Evolutionary conservation across 1,140 invertebrate genomes (phyloP).

Genomic region (Aplysia californica): DNA sequence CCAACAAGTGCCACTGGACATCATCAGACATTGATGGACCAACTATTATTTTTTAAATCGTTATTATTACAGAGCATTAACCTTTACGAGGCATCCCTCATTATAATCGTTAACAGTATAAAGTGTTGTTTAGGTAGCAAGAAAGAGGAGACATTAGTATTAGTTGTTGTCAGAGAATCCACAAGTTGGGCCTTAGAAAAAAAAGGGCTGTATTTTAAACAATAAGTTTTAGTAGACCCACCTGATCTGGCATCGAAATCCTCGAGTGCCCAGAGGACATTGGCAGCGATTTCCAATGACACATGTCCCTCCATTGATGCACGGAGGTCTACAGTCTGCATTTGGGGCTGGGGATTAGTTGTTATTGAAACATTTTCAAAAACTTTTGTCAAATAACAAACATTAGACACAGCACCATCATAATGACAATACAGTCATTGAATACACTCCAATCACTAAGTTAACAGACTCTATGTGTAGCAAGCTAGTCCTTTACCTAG

Average conservation of each 20-base stretch:
- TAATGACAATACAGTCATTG: neutral
- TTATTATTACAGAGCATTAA: neutral
- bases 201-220: neutral
- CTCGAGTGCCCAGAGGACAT: slow-evolving; percentile 34
- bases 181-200: neutral
- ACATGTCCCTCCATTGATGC: slow-evolving; percentile 37
- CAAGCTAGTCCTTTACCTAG: too few species aligned
- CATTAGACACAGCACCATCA: too few species aligned
- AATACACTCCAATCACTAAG: neutral
- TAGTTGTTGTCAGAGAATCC: neutral
- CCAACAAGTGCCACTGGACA: too few species aligned
- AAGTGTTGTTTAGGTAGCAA: neutral
- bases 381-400: too few species aligned
- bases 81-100: neutral
- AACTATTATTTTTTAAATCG: too few species aligned
- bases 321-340: slow-evolving; percentile 24
- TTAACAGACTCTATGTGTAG: neutral
- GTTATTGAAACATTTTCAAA: too few species aligned
- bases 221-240: neutral
- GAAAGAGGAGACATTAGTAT: neutral
- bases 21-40: too few species aligned
- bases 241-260: slow-evolving; percentile 37
- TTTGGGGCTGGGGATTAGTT: slow-evolving; percentile 5
- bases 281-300: slow-evolving; percentile 35
- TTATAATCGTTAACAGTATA: neutral